Conservation (phyloP, 2,797 vertebrate genomes). For the Coracias cyanogaster region DNA sequence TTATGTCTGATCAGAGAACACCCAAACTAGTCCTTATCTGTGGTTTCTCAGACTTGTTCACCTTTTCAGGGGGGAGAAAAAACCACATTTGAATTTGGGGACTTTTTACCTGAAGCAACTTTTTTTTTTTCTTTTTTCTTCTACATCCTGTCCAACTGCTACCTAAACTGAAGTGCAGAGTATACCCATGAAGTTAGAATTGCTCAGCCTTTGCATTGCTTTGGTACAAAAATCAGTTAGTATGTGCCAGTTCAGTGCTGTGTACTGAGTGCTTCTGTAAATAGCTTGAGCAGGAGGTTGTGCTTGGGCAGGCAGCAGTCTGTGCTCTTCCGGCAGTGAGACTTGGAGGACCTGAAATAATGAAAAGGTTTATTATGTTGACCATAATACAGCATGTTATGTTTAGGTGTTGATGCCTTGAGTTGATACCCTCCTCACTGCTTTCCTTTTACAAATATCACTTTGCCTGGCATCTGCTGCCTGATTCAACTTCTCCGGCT, state of each 20-base stretch:
- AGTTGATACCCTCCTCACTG: neutral
- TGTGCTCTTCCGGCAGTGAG: neutral
- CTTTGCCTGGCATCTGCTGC: neutral
- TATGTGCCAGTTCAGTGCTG: neutral
- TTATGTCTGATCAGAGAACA: neutral
- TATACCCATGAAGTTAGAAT: neutral
- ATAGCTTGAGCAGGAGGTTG: neutral
- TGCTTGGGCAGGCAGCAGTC: neutral
- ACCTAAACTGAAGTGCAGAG: neutral
- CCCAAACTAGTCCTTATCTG: neutral
- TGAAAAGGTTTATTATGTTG: neutral
- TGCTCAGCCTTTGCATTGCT: neutral
- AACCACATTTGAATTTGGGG: neutral
- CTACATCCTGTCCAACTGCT: neutral
- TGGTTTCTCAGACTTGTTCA: accelerated
- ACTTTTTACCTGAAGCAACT: neutral
- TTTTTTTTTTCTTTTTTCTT: neutral
- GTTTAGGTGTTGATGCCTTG: neutral
- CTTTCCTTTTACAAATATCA: neutral
- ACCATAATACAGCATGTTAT: neutral
- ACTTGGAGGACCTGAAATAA: neutral
- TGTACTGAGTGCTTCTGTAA: neutral
- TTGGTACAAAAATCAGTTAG: neutral
- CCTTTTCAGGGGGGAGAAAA: neutral
- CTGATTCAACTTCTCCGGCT: neutral